Conservation (phyloP, 2,888 invertebrate species). For the Griposia aprilina region DNA sequence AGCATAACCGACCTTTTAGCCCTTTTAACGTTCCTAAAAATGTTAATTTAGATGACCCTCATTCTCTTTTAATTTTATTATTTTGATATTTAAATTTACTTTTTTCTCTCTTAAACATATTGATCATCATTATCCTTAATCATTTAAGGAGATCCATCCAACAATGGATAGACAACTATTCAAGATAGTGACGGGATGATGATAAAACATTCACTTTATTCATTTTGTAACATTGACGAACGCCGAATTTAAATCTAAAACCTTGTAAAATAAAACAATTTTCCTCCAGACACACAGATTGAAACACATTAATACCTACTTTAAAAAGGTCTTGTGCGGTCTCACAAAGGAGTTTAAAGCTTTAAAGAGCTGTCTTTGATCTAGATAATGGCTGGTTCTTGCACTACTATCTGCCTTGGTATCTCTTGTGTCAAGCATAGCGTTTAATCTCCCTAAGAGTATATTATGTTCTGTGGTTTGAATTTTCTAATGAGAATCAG, state of each 20-base stretch:
- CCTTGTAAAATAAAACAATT: no score
- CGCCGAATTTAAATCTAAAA: no score
- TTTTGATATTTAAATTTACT: neutral
- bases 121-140: neutral
- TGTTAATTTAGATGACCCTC: slow-evolving; percentile 16
- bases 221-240: neutral
- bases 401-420: slow-evolving; percentile 57
- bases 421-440: slow-evolving; percentile 30
- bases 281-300: neutral
- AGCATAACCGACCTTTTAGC: slow-evolving; percentile 28
- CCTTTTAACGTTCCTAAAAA: slow-evolving; percentile 32
- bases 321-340: slow-evolving; percentile 44
- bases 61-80: slow-evolving; percentile 5
- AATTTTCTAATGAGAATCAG: slow-evolving; percentile 36
- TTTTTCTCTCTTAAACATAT: neutral
- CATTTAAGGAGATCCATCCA: neutral
- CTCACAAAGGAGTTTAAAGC: slow-evolving; percentile 62
- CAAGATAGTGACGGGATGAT: neutral
- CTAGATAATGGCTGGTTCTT: slow-evolving; percentile 68
- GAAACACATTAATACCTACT: slow-evolving; percentile 44
- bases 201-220: neutral
- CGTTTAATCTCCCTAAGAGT: no score
- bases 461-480: no score
- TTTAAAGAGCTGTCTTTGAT: slow-evolving; percentile 60
- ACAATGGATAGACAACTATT: neutral